Percentiles rank a stretch among this genome's conserved stretches.
Conservation (phyloP, 2,888 invertebrate genomes). For the Dasysyrphus tricinctus region DNA sequence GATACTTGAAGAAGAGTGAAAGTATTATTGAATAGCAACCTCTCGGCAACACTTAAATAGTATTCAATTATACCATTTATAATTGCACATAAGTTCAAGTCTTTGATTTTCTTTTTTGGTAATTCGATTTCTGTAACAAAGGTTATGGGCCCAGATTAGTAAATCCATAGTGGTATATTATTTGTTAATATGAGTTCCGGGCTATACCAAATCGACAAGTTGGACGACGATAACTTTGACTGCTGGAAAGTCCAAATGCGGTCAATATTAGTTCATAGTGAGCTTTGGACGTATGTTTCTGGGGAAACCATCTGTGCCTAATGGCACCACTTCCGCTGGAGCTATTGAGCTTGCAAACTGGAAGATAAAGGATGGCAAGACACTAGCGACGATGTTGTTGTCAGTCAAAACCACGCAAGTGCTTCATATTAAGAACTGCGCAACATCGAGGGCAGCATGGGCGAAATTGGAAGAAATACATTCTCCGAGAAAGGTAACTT, state of each 20-base stretch:
- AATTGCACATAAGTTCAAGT: too few relatives aligned
- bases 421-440: background rate
- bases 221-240: too few relatives aligned
- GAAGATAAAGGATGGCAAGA: slow-evolving; percentile 19
- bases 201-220: background rate
- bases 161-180: too few relatives aligned
- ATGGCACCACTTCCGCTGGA: too few relatives aligned
- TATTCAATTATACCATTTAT: too few relatives aligned
- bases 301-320: background rate
- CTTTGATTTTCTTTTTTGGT: too few relatives aligned
- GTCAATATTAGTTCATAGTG: background rate
- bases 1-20: too few relatives aligned
- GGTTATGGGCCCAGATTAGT: too few relatives aligned
- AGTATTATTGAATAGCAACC: too few relatives aligned
- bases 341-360: background rate
- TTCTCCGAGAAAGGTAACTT: background rate
- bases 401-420: slow-evolving; percentile 9
- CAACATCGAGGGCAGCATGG: background rate
- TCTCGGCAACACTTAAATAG: too few relatives aligned
- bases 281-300: background rate
- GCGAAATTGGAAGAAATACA: background rate
- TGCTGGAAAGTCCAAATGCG: background rate
- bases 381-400: background rate
- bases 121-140: too few relatives aligned
- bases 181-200: slow-evolving; percentile 7